phyloP scores from a whole-genome alignment of 2,797 vertebrate genomes.

The Sarcophilus harrisii region DNA sequence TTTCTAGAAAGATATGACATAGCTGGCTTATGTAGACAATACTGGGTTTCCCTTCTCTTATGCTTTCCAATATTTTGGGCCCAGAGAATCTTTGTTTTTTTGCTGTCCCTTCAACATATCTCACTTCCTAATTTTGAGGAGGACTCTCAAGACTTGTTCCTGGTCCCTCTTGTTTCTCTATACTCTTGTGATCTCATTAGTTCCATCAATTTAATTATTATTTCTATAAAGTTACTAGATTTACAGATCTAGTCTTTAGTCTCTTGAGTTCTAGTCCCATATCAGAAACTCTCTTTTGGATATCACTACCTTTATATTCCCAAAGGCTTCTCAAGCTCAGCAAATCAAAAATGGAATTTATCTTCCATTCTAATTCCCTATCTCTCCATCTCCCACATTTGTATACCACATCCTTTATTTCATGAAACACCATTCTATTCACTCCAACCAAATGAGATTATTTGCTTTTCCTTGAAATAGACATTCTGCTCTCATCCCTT shows the following conservation, averaged over 20 bases:
- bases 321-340: neutral
- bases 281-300: neutral
- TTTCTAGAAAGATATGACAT: neutral
- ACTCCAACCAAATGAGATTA: neutral
- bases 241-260: neutral
- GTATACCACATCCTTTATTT: neutral
- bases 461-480: neutral
- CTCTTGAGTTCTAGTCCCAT: neutral
- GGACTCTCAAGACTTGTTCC: neutral
- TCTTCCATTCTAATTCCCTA: neutral
- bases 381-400: neutral
- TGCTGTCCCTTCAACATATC: neutral
- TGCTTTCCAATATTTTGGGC: neutral
- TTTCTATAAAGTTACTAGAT: neutral
- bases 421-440: neutral
- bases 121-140: neutral
- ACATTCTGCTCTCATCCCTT: neutral
- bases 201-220: neutral
- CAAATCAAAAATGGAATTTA: neutral
- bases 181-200: neutral
- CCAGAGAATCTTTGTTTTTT: neutral
- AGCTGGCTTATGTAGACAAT: neutral
- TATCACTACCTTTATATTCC: neutral
- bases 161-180: neutral
- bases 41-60: neutral